Conservation (phyloP, 2,113 vertebrate genomes). For the Pampusana beccarii region DNA sequence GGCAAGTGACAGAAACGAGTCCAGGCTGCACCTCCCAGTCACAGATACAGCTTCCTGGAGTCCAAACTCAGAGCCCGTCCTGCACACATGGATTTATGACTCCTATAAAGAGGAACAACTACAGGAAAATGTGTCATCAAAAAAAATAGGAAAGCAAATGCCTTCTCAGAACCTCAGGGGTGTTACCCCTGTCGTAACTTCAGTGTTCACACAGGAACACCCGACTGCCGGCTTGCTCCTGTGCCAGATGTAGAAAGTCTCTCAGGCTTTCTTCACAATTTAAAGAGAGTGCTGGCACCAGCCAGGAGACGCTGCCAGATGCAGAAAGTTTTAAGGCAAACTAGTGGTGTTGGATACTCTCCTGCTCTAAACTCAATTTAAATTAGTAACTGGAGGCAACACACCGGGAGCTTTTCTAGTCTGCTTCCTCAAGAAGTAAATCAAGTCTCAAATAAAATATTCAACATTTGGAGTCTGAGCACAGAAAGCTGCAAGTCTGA, state of each 20-base stretch:
- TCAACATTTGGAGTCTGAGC: not conserved
- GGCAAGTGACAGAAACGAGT: not conserved
- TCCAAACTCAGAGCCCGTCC: not conserved
- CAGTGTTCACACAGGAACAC: not conserved
- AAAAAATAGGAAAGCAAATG: not conserved
- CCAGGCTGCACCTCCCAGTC: not conserved
- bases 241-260: not conserved
- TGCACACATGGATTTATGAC: not conserved
- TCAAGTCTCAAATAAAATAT: conserved; percentile 27
- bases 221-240: not conserved
- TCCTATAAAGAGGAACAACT: not conserved
- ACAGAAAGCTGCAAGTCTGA: not conserved
- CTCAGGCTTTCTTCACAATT: not conserved
- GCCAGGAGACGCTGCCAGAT: conserved; percentile 2
- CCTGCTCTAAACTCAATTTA: conserved; percentile 44
- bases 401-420: not conserved
- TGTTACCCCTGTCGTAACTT: not conserved
- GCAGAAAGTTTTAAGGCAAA: conserved; percentile 2
- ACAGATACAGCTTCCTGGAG: not conserved
- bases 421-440: conserved; percentile 52
- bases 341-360: conserved; percentile 9
- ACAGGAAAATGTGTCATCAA: not conserved
- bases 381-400: conserved; percentile 59
- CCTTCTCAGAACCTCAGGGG: not conserved
- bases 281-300: not conserved